Conservation (phyloP, 1,140 invertebrate species). For the Pseudomyrmex flavicornis region DNA sequence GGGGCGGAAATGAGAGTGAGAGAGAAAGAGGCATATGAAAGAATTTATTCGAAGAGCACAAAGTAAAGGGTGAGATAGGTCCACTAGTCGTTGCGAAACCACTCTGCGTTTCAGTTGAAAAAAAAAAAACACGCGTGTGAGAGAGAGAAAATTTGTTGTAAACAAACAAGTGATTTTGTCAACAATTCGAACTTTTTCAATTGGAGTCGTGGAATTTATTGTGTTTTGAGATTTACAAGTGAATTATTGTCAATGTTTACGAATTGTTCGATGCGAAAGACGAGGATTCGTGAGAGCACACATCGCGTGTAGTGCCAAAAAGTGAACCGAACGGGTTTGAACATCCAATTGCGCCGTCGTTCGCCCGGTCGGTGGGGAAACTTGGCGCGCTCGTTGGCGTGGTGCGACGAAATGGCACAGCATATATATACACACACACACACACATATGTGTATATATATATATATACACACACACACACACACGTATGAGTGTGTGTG, state of each 20-base stretch:
- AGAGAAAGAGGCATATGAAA: constrained; percentile 56
- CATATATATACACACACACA: constrained; percentile 75
- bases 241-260: too few relatives aligned
- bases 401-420: constrained; percentile 72
- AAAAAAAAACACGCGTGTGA: constrained; percentile 45
- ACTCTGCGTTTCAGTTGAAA: constrained; percentile 67
- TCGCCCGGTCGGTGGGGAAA: constrained; percentile 65
- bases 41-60: constrained; percentile 68
- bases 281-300: background rate
- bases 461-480: constrained; percentile 74
- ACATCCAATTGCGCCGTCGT: constrained; percentile 63
- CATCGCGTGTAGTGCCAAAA: constrained; percentile 1
- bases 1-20: constrained; percentile 58
- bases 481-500: constrained; percentile 76
- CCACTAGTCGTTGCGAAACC: constrained; percentile 73
- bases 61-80: constrained; percentile 70
- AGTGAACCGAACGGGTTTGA: constrained; percentile 56
- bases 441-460: too few relatives aligned
- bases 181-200: background rate
- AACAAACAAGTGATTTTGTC: constrained; percentile 14
- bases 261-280: background rate
- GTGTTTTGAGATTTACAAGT: background rate
- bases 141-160: constrained; percentile 12
- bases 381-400: constrained; percentile 80
- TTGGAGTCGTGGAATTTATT: background rate